A percentile compares a stretch with the other conserved stretches of the same genome.
Conservation (phyloP, 2,888 invertebrate genomes). For the Amblyjoppa proteus region DNA sequence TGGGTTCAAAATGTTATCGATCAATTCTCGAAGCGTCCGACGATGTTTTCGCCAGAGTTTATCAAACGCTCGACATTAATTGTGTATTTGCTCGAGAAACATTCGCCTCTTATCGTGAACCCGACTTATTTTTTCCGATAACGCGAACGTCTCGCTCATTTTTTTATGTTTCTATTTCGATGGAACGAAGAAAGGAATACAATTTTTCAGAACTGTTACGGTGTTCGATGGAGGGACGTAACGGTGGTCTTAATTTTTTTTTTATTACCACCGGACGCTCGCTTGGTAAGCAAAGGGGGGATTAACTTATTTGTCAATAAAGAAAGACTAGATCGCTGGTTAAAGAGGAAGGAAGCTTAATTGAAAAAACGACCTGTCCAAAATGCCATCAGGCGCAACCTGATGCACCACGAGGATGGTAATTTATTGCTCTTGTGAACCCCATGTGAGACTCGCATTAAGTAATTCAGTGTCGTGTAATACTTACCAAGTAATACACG, state of each 20-base stretch:
- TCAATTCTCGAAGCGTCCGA: slow-evolving; percentile 28
- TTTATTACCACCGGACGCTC: neutral
- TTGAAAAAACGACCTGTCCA: slow-evolving; percentile 77
- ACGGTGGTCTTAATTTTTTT: neutral
- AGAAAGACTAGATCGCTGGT: slow-evolving; percentile 34
- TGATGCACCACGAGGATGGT: slow-evolving; percentile 72
- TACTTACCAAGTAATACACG: slow-evolving; percentile 63
- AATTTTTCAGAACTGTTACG: neutral
- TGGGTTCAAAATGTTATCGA: slow-evolving; percentile 65
- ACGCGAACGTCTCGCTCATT: neutral
- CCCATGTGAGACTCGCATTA: slow-evolving; percentile 78
- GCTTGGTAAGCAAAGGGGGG: neutral
- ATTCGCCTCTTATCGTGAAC: neutral
- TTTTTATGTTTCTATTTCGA: slow-evolving; percentile 14
- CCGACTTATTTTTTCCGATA: slow-evolving; percentile 20
- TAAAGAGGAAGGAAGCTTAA: slow-evolving; percentile 77
- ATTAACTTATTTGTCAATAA: slow-evolving; percentile 17
- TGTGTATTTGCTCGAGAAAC: slow-evolving; percentile 20
- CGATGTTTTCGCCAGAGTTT: slow-evolving; percentile 52
- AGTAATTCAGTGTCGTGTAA: slow-evolving; percentile 79
- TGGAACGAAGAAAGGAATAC: neutral
- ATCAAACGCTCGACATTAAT: slow-evolving; percentile 54
- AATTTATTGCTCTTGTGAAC: slow-evolving; percentile 73
- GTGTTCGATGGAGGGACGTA: neutral
- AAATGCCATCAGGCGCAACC: slow-evolving; percentile 75